A percentile compares a stretch with the other conserved stretches of the same genome.
Evolutionary conservation across 2,113 vertebrate genomes (phyloP).

Genomic region (Hippocampus comes): DNA sequence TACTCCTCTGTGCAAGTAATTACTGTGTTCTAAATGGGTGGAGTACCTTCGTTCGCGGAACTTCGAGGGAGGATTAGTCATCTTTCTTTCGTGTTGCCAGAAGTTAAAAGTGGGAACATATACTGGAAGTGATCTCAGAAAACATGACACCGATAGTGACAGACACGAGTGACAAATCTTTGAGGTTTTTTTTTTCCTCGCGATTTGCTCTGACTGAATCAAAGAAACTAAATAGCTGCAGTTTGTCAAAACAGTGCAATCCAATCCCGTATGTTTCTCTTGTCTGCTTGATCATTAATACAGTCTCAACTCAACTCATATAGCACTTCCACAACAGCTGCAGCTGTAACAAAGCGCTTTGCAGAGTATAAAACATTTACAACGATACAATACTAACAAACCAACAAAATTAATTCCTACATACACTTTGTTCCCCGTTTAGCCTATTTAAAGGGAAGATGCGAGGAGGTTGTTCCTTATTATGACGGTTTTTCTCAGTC

Average conservation of each 20-base stretch:
- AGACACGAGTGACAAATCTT: conserved; percentile 14
- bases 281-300: no score
- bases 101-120: conserved; percentile 1
- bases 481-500: no score
- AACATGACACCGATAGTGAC: conserved; percentile 19
- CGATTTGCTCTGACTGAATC: neutral
- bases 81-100: neutral
- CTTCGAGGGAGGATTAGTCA: neutral
- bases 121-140: conserved; percentile 18
- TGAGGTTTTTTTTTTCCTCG: neutral
- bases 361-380: no score
- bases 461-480: no score
- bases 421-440: no score
- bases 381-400: no score
- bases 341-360: no score
- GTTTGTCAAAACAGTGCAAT: neutral
- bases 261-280: neutral
- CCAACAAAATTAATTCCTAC: no score
- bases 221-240: neutral
- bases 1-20: neutral
- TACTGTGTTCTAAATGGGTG: neutral
- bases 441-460: no score
- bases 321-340: no score
- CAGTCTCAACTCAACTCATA: no score
- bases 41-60: neutral